A percentile compares a stretch with the other conserved stretches of the same genome.
Evolutionary conservation across 2,113 vertebrate species (phyloP).

Genomic region (Pseudopipra pipra): DNA sequence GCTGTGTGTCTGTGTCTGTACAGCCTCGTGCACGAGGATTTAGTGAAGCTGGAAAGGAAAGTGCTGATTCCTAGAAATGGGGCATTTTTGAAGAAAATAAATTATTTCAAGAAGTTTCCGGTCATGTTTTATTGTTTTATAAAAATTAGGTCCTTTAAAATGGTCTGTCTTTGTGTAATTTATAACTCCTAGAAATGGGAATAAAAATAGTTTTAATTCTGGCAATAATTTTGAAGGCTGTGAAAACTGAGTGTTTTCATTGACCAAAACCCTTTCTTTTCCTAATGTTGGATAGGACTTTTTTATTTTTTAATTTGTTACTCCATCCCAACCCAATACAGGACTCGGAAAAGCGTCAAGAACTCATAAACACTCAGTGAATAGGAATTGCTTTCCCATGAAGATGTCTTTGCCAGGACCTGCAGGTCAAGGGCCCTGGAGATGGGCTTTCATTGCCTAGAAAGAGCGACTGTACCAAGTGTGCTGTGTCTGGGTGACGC

Average conservation of each 20-base stretch:
- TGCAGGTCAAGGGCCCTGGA: not conserved
- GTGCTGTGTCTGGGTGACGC: not conserved
- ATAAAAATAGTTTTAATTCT: not conserved
- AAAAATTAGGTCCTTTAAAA: not conserved
- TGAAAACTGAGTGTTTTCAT: not conserved
- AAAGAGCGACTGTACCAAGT: not conserved
- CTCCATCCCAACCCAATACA: not conserved
- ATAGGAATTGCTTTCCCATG: not conserved
- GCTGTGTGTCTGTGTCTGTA: accelerated
- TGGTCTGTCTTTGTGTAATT: not conserved
- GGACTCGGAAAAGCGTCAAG: not conserved
- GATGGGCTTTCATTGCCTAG: not conserved
- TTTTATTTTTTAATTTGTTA: not conserved
- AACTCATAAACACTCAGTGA: not conserved
- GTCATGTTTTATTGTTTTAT: not conserved
- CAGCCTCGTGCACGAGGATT: not conserved
- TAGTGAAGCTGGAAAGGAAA: not conserved
- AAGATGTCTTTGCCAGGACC: not conserved
- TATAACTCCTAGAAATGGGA: not conserved
- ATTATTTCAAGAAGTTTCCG: not conserved
- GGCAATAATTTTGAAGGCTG: not conserved
- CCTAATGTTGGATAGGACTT: not conserved
- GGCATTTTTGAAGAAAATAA: not conserved
- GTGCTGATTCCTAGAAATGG: not conserved
- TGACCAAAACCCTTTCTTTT: not conserved